Conservation (phyloP, 1,140 invertebrate species). For the Hirudo medicinalis region DNA sequence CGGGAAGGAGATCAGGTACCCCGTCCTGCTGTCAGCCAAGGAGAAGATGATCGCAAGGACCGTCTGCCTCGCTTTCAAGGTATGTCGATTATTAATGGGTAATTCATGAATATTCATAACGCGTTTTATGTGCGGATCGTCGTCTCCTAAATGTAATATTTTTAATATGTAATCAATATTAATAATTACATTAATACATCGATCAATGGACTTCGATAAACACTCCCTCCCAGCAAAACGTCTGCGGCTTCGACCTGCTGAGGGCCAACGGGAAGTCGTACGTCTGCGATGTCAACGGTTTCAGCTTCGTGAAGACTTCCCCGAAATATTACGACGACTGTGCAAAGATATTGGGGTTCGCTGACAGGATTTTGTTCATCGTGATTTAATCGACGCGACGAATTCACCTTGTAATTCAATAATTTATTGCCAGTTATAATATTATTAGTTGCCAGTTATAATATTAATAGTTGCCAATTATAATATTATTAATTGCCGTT, state of each 20-base stretch:
- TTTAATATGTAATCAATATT: too few species aligned
- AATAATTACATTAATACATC: too few species aligned
- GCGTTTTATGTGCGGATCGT: too few species aligned
- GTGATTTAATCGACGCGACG: not conserved
- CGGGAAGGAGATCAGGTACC: conserved; percentile 96
- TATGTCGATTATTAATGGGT: conserved; percentile 24
- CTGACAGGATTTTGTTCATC: not conserved
- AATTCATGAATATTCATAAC: not conserved
- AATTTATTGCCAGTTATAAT: too few species aligned
- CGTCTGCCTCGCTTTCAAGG: conserved; percentile 90
- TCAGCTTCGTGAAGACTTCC: conserved; percentile 98
- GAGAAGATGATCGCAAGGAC: conserved; percentile 98
- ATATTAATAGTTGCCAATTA: too few species aligned
- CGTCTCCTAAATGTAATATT: too few species aligned
- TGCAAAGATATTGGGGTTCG: conserved; percentile 72
- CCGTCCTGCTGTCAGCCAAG: conserved; percentile 87
- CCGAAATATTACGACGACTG: conserved; percentile 99
- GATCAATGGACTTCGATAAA: not conserved
- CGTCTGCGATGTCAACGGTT: conserved; percentile 99
- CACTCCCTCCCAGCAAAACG: conserved; percentile 61
- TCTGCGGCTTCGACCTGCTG: conserved; percentile 96
- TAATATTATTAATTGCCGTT: too few species aligned
- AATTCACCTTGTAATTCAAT: too few species aligned
- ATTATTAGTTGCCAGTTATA: too few species aligned
- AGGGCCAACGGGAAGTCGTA: conserved; percentile 94